phyloP scores from a whole-genome alignment of 2,888 invertebrate genomes.

The Drosophila cracens region DNA sequence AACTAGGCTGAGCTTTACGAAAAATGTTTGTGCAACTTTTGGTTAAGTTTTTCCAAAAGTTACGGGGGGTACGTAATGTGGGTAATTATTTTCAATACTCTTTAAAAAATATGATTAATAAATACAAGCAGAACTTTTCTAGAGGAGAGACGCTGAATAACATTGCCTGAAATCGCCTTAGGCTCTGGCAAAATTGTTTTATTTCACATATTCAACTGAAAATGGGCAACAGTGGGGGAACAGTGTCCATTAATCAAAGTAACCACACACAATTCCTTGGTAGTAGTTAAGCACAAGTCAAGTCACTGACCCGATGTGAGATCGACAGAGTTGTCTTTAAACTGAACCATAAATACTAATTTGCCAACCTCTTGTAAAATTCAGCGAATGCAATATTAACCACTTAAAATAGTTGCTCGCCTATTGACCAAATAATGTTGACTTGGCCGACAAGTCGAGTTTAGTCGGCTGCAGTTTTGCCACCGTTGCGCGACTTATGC shows the following conservation, averaged over 20 bases:
- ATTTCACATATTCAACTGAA: neutral
- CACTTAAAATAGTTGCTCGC: slow-evolving; percentile 35
- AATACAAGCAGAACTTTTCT: neutral
- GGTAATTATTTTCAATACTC: neutral
- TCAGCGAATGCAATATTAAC: neutral
- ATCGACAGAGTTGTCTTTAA: neutral
- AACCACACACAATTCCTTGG: neutral
- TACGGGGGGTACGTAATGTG: neutral
- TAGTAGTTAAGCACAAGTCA: neutral
- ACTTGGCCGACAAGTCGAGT: slow-evolving; percentile 20
- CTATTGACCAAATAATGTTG: slow-evolving; percentile 44
- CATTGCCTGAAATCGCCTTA: neutral
- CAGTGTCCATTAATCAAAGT: slow-evolving; percentile 8
- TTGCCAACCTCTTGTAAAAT: neutral
- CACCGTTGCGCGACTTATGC: slow-evolving; percentile 24
- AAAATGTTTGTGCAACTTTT: neutral
- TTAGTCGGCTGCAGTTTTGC: slow-evolving; percentile 3
- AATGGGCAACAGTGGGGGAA: neutral
- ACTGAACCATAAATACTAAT: slow-evolving; percentile 6
- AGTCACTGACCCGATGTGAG: slow-evolving; percentile 7
- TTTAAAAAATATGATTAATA: neutral
- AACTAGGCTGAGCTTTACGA: neutral
- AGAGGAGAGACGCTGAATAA: neutral
- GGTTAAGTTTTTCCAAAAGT: neutral
- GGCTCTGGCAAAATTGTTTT: neutral